Evolutionary conservation across 2,113 vertebrate species (phyloP), one percentile per base, ranked within the genome.

Genomic region (Lampris megalopsis): DNA sequence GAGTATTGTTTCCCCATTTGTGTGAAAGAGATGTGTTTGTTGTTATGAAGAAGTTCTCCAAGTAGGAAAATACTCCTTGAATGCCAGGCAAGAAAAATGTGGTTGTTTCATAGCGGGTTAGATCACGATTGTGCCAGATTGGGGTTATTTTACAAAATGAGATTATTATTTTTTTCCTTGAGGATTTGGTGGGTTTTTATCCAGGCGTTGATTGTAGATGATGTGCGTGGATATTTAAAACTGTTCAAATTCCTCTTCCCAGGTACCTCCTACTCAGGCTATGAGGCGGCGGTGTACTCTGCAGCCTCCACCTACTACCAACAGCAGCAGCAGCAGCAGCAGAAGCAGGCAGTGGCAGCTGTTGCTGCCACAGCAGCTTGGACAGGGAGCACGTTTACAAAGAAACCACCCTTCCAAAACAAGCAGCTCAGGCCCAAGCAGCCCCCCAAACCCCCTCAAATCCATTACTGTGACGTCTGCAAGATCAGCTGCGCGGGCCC

Each of bases 401-500:
- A 99, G 95, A 99, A 99, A 92, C 81, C 96, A 63, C 95, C 96
- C 84, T 98, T 99, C 93, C 97, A 98, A 93, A 99, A 94, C 86
- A 99, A 99, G 87, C 97, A 97, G 86, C 94, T 98, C 70, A 96
- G 98, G 86, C 96, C 97, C 86, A 99, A 99, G 70, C 98, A 97
- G 84, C 96, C 98, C 9, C 97, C 97, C 57, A 99, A 99, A 86
- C 98, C 97, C 0, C 97, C 98, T 43, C 98, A 99, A 94, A 99
- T 99, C 89, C 98, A 99, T 91, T 99, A 99, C 87, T 99, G 98
- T 87, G 98, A 99, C 1, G 98, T 99, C 81, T 99, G 98, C 88
- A 99, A 99, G 93, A 99, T 99, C 94, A 99, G 98, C 94, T 99
- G 98, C 93, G 98, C 98, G 71, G 98, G 98, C 88, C 98, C 98